A percentile compares a stretch with the other conserved stretches of the same genome.
Conservation (phyloP, 2,888 invertebrate species). For the Lasioglossum vierecki region DNA sequence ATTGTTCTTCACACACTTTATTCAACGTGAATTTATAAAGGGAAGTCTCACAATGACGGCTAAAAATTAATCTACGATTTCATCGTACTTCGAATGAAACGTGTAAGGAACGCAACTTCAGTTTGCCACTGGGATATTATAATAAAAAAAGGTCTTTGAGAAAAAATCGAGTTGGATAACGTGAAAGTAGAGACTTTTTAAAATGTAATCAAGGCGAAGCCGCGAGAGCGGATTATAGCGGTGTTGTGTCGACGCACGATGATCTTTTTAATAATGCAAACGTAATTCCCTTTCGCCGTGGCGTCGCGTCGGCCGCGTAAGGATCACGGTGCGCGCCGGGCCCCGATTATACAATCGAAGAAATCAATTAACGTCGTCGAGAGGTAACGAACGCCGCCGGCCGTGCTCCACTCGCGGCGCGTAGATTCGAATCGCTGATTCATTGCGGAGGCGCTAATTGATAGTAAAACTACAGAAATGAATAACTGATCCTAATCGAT, state of each 20-base stretch:
- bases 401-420: slow-evolving; percentile 24
- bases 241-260: slow-evolving; percentile 33
- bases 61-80: no score
- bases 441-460: slow-evolving; percentile 76
- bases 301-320: slow-evolving; percentile 17
- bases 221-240: neutral
- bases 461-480: slow-evolving; percentile 73
- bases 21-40: no score
- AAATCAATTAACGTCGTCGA: slow-evolving; percentile 76
- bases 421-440: slow-evolving; percentile 70
- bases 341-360: slow-evolving; percentile 73
- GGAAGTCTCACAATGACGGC: no score
- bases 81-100: neutral
- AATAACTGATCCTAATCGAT: slow-evolving; percentile 73
- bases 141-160: neutral
- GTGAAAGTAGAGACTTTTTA: neutral
- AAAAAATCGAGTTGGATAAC: neutral
- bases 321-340: slow-evolving; percentile 34
- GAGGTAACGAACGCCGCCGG: slow-evolving; percentile 60
- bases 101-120: neutral
- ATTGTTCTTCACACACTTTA: no score
- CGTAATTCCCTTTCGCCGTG: slow-evolving; percentile 54
- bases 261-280: slow-evolving; percentile 57
- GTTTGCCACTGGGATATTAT: neutral
- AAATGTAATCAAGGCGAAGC: neutral